phyloP scores from a whole-genome alignment of 2,797 vertebrate species.

The Lates japonicus region DNA sequence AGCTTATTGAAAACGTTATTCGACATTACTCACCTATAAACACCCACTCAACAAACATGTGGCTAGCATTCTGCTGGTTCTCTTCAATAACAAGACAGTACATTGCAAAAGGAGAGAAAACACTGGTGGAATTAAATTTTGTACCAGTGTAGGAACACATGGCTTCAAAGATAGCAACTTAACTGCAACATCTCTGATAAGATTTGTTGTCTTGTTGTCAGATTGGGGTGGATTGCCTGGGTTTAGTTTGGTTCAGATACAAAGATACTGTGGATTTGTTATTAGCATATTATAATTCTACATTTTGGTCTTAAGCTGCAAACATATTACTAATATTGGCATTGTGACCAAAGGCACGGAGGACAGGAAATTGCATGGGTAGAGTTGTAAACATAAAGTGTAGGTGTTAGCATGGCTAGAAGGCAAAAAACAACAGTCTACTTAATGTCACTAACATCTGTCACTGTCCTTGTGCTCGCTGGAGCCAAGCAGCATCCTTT shows the following conservation, averaged over 20 bases:
- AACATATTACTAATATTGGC: not conserved
- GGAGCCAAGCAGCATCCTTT: not conserved
- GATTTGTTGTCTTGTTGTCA: not conserved
- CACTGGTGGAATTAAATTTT: not conserved
- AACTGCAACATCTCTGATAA: not conserved
- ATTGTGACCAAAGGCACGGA: not conserved
- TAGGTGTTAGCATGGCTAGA: not conserved
- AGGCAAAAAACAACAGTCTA: conserved; percentile 8
- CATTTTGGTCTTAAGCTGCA: not conserved
- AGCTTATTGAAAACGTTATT: not conserved
- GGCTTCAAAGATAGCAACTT: not conserved
- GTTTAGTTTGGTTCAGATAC: not conserved
- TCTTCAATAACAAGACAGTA: not conserved
- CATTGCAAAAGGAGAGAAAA: not conserved
- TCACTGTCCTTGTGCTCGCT: not conserved
- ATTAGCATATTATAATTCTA: not conserved
- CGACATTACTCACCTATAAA: no score
- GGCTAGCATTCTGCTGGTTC: not conserved
- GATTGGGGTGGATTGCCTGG: not conserved
- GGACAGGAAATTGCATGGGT: not conserved
- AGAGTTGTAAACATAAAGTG: conserved; percentile 2
- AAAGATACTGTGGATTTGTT: not conserved
- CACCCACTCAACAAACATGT: no score
- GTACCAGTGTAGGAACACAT: not conserved
- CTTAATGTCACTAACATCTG: not conserved